Evolutionary conservation across 1,140 invertebrate species (phyloP).

Genomic region (Drosophila persimilis): DNA sequence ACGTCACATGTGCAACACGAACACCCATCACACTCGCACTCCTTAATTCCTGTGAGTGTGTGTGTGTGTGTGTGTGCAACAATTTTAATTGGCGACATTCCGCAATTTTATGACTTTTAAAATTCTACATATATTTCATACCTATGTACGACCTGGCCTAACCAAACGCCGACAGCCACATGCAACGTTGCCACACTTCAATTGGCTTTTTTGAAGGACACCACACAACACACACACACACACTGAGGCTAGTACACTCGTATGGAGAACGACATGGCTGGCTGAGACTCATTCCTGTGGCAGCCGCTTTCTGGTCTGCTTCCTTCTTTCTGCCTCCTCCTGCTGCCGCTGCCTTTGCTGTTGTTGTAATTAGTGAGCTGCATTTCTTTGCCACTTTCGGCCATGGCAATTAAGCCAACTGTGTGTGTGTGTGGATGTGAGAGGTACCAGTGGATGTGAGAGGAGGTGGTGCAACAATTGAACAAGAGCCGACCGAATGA

Average conservation of each 20-base stretch:
- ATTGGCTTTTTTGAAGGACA: conserved; percentile 77
- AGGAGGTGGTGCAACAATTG: not conserved
- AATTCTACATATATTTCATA: conserved; percentile 79
- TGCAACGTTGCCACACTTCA: conserved; percentile 79
- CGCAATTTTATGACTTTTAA: conserved; percentile 81
- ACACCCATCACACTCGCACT: conserved; percentile 35
- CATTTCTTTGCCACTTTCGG: conserved; percentile 79
- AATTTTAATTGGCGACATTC: conserved; percentile 81
- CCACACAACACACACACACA: conserved; percentile 11
- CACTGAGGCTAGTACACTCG: conserved; percentile 1
- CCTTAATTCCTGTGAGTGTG: not conserved
- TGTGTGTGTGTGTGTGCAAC: conserved; percentile 55
- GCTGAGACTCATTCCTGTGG: conserved; percentile 25
- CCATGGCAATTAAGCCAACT: conserved; percentile 74
- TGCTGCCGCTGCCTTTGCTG: conserved; percentile 10
- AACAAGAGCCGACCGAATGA: too few species aligned
- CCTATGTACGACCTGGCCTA: conserved; percentile 4
- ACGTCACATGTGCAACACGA: conserved; percentile 81
- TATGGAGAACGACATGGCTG: conserved; percentile 48
- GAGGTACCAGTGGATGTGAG: not conserved
- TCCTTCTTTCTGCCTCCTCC: conserved; percentile 3
- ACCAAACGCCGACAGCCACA: not conserved
- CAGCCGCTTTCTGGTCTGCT: conserved; percentile 32
- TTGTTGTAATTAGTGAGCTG: conserved; percentile 77
- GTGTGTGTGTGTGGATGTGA: not conserved